These are phyloP conservation scores for Phenganax subtilis DNA, from an alignment of 92 coral and sea anemone genomes.

Conservation along the genomic window DNA sequence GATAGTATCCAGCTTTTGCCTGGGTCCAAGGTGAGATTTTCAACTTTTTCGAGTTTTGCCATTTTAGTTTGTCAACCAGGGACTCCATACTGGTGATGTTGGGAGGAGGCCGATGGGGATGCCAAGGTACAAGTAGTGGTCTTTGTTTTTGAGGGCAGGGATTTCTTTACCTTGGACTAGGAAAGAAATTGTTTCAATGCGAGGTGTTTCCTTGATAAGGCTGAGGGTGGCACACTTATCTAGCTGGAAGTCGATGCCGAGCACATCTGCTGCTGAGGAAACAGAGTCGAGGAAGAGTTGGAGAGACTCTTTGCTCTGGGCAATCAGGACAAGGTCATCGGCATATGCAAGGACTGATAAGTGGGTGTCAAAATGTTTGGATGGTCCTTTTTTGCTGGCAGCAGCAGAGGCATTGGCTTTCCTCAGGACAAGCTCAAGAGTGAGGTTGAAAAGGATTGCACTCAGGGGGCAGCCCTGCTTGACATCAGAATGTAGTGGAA, in stretches of 20 bases:
- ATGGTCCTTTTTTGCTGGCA: not conserved
- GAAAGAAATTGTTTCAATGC: no score
- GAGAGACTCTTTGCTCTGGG: no score
- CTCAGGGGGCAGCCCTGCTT: constrained; percentile 25
- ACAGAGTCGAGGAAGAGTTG: no score
- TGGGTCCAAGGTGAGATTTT: constrained; percentile 35
- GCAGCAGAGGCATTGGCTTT: not conserved
- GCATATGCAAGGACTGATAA: not conserved
- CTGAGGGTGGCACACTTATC: not conserved
- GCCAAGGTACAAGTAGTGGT: constrained; percentile 39
- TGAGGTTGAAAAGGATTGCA: constrained; percentile 1
- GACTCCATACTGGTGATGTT: not conserved
- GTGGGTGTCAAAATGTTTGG: not conserved
- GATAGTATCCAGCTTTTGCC: constrained; percentile 44
- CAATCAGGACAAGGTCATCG: not conserved
- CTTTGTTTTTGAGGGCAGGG: not conserved
- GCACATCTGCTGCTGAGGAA: no score
- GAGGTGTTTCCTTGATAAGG: no score
- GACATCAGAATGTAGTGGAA: no score
- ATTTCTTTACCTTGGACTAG: no score
- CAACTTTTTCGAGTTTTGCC: constrained; percentile 14
- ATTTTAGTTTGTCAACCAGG: constrained; percentile 1
- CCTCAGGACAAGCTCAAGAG: constrained; percentile 7
- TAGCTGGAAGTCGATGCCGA: no score
- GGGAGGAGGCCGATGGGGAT: constrained; percentile 33